Conservation (phyloP, 2,797 vertebrate genomes). For the Danio kyathit region DNA sequence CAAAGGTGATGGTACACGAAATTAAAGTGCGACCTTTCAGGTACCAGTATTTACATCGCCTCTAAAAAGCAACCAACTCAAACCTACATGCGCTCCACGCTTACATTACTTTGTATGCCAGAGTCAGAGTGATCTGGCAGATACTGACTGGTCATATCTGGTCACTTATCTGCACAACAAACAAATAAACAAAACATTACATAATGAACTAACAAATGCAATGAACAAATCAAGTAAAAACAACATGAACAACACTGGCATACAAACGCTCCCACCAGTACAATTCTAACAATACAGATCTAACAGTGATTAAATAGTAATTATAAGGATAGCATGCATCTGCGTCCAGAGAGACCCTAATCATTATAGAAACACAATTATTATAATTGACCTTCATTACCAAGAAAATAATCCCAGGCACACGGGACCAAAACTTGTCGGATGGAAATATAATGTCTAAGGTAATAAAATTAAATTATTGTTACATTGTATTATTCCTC, state of each 20-base stretch:
- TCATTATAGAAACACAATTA: conserved; percentile 69
- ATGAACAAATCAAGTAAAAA: not conserved
- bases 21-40: not conserved
- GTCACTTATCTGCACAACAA: conserved; percentile 16
- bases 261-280: conserved; percentile 25
- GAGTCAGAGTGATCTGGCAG: not conserved
- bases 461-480: conserved; percentile 43
- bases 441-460: conserved; percentile 26
- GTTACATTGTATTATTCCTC: conserved; percentile 18
- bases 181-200: not conserved
- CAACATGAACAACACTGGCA: not conserved
- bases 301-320: conserved; percentile 72
- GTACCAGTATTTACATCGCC: not conserved
- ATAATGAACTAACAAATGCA: conserved; percentile 2
- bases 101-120: not conserved
- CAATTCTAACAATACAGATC: conserved; percentile 58
- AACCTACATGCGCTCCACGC: not conserved
- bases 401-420: conserved; percentile 59
- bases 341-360: conserved; percentile 57
- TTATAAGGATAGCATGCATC: conserved; percentile 68
- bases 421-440: conserved; percentile 23
- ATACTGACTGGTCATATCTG: not conserved
- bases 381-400: conserved; percentile 69
- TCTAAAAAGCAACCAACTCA: not conserved
- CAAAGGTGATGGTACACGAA: not conserved